A percentile compares a stretch with the other conserved stretches of the same genome.
Conservation (phyloP, 2,113 vertebrate species). For the Aythya baeri region DNA sequence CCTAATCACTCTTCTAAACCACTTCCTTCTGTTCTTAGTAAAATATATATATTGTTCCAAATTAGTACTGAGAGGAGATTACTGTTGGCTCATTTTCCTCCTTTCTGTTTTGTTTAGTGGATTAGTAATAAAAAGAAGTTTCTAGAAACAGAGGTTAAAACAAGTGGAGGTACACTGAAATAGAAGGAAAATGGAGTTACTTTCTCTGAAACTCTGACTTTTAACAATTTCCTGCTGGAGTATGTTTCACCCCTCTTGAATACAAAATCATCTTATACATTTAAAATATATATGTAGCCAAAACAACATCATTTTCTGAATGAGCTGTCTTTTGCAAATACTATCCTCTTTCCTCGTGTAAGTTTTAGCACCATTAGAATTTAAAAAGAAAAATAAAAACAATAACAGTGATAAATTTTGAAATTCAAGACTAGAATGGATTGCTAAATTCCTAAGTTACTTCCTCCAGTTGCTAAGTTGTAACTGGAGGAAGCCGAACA, state of each 20-base stretch:
- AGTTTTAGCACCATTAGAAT: neutral
- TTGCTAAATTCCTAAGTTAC: too few species aligned
- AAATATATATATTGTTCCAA: neutral
- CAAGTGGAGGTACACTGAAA: neutral
- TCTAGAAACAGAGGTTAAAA: neutral
- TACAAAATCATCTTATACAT: neutral
- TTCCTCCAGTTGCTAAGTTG: neutral
- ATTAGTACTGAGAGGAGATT: neutral
- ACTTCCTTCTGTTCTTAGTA: neutral
- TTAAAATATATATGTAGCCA: neutral
- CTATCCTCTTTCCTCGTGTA: neutral
- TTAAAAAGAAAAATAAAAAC: neutral
- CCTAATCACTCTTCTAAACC: neutral
- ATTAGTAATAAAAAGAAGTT: neutral
- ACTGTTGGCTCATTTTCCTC: neutral
- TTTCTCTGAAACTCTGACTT: neutral
- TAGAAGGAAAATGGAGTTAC: neutral
- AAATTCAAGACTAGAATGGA: neutral
- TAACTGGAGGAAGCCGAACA: neutral
- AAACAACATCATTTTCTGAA: neutral
- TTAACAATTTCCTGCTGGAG: neutral
- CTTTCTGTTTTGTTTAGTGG: neutral
- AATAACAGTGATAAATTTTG: neutral
- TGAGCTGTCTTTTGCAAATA: neutral
- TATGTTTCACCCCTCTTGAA: neutral